Base-by-base conservation (phyloP, 2,113 vertebrate genomes). In the Craseonycteris thonglongyai region DNA sequence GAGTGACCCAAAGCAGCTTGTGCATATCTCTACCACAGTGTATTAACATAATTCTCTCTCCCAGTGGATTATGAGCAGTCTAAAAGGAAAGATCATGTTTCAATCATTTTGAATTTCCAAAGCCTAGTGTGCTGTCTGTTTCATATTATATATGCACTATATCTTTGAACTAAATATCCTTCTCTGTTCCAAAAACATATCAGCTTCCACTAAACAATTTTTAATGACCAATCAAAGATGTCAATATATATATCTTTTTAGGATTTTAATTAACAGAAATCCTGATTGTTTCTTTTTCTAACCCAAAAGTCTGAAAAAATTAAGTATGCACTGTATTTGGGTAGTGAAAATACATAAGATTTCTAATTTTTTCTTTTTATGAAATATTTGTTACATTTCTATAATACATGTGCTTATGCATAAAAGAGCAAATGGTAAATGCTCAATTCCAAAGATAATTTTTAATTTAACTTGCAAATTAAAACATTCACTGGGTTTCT, bases 221-320 rank as follows among this genome's bases (percentile, higher is more conserved):
- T 88, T 81, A 90, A 21, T 72, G 35, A 95, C 45, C 28, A 61
- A 93, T 49, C 21, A 75, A 93, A 85, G 24, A 89, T 56, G 6
- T 65, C 51, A 40, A 56, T 33, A 21, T 76, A 56, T 33, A 21
- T 76, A 40, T 66, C 45, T 84, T 63, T 90, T 89, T 56, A 83
- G 65, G 61, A 90, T 93, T 96, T 94, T 89, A 89, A 93, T 79
- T 61, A 75, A 72, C 81, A 75, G 42, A 92, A 96, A 88, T 65
- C 10, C 26, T 38, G 6, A 33, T 58, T 69, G 45, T 11, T 83
- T 91, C 40, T 74, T 71, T n/a, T 92, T 59, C 83, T 85, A 95
- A 74, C 15, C 5, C 42, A 6, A 33, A 90, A 84, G 30, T 76
- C 45, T 94, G n/a, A 93, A 88, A 88, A 89, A 65, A 65, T 69